Evolutionary conservation across 2,797 vertebrate genomes (phyloP).

Genomic region (Gymnothorax javanicus): DNA sequence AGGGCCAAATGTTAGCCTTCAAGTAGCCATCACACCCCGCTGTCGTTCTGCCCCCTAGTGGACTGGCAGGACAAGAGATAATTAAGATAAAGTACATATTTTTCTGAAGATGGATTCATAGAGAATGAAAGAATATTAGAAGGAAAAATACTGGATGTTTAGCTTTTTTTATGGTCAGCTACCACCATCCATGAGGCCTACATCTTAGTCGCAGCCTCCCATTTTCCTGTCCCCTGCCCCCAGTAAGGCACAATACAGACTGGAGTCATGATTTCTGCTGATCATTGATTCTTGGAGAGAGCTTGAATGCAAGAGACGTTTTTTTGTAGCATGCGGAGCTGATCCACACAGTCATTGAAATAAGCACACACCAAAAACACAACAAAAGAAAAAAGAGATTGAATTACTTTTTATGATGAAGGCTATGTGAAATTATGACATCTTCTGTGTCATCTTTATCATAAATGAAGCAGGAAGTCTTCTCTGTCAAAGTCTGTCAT

Average conservation of each 20-base stretch:
- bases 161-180: neutral
- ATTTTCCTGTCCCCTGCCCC: constrained; percentile 9
- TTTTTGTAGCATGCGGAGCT: constrained; percentile 7
- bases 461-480: neutral
- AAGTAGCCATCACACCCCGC: neutral
- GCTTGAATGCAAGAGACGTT: neutral
- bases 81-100: neutral
- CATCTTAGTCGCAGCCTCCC: neutral
- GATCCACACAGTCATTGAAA: constrained; percentile 11
- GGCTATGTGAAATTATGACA: constrained; percentile 7
- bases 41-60: constrained; percentile 10
- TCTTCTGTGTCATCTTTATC: neutral
- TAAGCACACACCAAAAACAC: constrained; percentile 49
- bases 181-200: neutral
- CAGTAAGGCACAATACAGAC: neutral
- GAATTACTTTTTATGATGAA: neutral
- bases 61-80: constrained; percentile 13
- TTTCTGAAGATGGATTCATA: constrained; percentile 17
- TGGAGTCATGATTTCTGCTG: constrained; percentile 9
- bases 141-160: neutral
- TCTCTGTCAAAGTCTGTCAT: too few species aligned
- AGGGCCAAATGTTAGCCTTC: neutral
- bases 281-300: constrained; percentile 11
- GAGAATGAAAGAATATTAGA: constrained; percentile 6
- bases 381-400: constrained; percentile 38